These are phyloP conservation scores for Timema podura DNA, from an alignment of 2,888 invertebrate species.

Conservation along the genomic window DNA sequence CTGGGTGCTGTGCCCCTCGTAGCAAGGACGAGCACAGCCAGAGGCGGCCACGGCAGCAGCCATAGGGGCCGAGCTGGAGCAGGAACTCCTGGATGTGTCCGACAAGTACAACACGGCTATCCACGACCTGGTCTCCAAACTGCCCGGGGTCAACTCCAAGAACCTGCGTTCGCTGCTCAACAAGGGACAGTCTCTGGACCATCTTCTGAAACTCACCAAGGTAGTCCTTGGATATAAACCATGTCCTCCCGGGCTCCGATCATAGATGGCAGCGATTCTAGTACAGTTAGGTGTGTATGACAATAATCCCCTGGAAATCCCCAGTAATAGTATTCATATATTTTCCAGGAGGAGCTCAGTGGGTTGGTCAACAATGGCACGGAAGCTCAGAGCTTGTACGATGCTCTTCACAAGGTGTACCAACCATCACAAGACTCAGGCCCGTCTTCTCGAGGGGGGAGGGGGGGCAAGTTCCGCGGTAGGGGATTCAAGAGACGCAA, in stretches of 20 bases:
- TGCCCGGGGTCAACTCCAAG: conserved; percentile 85
- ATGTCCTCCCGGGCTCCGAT: too few relatives aligned
- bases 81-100: conserved; percentile 46
- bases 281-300: not conserved
- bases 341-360: conserved; percentile 61
- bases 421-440: conserved; percentile 42
- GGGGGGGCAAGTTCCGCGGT: conserved; percentile 18
- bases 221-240: conserved; percentile 41
- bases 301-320: not conserved
- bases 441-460: not conserved
- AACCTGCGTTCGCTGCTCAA: conserved; percentile 76
- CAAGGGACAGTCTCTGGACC: conserved; percentile 63
- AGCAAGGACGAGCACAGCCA: conserved; percentile 81
- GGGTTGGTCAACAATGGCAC: conserved; percentile 67
- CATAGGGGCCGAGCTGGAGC: conserved; percentile 56
- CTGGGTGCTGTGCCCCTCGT: conserved; percentile 11
- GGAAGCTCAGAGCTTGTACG: conserved; percentile 65
- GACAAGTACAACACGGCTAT: conserved; percentile 69
- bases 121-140: conserved; percentile 76
- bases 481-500: conserved; percentile 19
- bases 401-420: conserved; percentile 64
- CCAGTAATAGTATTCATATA: not conserved
- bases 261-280: not conserved
- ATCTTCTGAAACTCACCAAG: conserved; percentile 56
- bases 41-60: conserved; percentile 66